Conservation (phyloP, 2,888 invertebrate species). For the Neocrepidodera transversa region DNA sequence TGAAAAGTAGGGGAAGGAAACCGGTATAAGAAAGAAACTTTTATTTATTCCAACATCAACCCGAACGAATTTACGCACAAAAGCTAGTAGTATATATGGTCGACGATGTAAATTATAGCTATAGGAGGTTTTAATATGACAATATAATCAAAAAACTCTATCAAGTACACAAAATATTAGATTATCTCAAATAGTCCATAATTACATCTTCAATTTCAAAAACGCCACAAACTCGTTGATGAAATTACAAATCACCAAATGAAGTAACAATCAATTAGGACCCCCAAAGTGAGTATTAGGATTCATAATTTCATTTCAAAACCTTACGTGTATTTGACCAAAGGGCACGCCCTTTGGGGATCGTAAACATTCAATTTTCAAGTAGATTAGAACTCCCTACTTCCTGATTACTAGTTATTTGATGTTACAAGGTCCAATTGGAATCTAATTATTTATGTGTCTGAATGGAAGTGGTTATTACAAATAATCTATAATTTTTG, state of each 20-base stretch:
- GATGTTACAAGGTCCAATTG: neutral
- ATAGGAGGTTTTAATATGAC: too few species aligned
- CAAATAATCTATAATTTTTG: too few species aligned
- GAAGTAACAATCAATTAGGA: slow-evolving; percentile 43
- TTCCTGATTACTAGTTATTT: slow-evolving; percentile 34
- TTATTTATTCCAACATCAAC: too few species aligned
- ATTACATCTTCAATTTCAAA: neutral
- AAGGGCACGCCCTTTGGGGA: slow-evolving; percentile 54
- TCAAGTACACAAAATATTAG: too few species aligned
- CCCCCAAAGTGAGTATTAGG: slow-evolving; percentile 12
- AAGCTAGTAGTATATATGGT: too few species aligned
- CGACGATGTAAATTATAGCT: too few species aligned
- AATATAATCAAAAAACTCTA: too few species aligned
- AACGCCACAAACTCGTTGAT: neutral
- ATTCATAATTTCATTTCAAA: slow-evolving; percentile 4
- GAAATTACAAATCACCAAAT: slow-evolving; percentile 16
- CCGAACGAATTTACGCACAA: too few species aligned
- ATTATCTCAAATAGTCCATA: neutral
- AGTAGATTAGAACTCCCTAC: slow-evolving; percentile 52
- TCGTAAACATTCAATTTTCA: slow-evolving; percentile 56
- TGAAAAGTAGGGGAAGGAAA: too few species aligned
- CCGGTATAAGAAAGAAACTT: too few species aligned
- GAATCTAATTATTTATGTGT: neutral
- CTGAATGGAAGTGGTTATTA: neutral
- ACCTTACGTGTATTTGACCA: slow-evolving; percentile 53